Evolutionary conservation across 2,113 vertebrate species (phyloP).

Genomic region (Pterophyllum scalare): DNA sequence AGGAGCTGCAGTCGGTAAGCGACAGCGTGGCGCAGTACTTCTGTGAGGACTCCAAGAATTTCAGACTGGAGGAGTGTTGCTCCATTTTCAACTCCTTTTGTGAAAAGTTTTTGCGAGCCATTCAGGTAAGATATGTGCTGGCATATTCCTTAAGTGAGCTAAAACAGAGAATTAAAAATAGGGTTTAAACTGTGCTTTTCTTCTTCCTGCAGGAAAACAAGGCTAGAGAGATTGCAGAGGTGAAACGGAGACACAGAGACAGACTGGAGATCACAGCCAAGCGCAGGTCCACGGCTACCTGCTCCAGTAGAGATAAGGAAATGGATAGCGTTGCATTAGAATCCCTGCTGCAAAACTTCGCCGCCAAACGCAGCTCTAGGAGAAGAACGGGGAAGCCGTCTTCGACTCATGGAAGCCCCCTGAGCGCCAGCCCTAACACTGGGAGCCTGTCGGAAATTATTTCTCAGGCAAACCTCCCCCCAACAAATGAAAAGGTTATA

Average conservation of each 20-base stretch:
- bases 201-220: conserved; percentile 77
- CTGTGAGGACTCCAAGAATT: conserved; percentile 79
- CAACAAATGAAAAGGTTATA: neutral
- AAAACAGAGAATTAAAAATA: neutral
- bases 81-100: conserved; percentile 81
- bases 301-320: conserved; percentile 80
- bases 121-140: conserved; percentile 66
- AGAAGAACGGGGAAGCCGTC: conserved; percentile 47
- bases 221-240: conserved; percentile 71
- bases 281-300: conserved; percentile 82
- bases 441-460: conserved; percentile 66
- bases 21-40: conserved; percentile 80
- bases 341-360: conserved; percentile 70
- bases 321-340: conserved; percentile 77
- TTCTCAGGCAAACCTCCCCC: conserved; percentile 27
- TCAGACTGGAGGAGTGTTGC: conserved; percentile 82
- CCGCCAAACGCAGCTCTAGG: conserved; percentile 47
- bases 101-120: conserved; percentile 75
- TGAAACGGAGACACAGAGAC: conserved; percentile 75
- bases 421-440: conserved; percentile 29
- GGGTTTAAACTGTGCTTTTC: neutral
- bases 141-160: neutral
- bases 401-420: conserved; percentile 52
- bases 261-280: conserved; percentile 67
- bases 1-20: conserved; percentile 63